Base-by-base conservation (phyloP, 35 echinoderm and acorn worm species). In the Lytechinus variegatus region DNA sequence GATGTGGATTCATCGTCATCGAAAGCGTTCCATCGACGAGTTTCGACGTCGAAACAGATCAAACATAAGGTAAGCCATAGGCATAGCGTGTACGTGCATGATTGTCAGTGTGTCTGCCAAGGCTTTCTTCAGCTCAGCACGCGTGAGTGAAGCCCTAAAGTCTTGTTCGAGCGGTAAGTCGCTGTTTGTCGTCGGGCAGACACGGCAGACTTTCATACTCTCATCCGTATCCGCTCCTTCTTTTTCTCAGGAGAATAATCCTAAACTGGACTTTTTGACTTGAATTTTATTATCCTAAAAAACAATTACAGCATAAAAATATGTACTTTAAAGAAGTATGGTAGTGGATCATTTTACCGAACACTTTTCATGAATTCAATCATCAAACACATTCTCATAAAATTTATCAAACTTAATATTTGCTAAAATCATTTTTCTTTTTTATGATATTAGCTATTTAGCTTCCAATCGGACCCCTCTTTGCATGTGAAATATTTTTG, bases 1-100 rank as follows among this genome's bases (percentile, higher is more conserved):
- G 97, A 97, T 87, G 98, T 97, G 93, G 94, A 95, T 14, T 95
- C 96, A 19, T 93, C 92, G 28, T 93, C 92, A 57, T 96, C 95
- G 28, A 99, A 99, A 52, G 97, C 98, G n/a, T 97, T 99, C 92
- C 98, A 99, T 91, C 86, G 98, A 16, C 98, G 98, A 89, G 98
- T 99, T 93, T 99, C 98, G 14, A 99, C 98, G 13, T 99, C 98
- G 27, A 99, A 99, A 87, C 98, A 99, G 88, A 95, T 99, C 60
- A 99, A 97, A 97, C 96, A 99, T 95, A 99, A 99, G 97, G 98
- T 99, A 95, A 53, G 91, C 66, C 66, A n/a, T 79, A 24, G 19
- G 19, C 66, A 90, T 28, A 44, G 13, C 52, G 16, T 27, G 9
- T 88, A 51, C 5, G 87, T 88, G 86, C 33, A 53, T 27, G 8